These are phyloP conservation scores for Nothocercus nigrocapillus DNA, from an alignment of 2,113 vertebrate species.

Conservation along the genomic window DNA sequence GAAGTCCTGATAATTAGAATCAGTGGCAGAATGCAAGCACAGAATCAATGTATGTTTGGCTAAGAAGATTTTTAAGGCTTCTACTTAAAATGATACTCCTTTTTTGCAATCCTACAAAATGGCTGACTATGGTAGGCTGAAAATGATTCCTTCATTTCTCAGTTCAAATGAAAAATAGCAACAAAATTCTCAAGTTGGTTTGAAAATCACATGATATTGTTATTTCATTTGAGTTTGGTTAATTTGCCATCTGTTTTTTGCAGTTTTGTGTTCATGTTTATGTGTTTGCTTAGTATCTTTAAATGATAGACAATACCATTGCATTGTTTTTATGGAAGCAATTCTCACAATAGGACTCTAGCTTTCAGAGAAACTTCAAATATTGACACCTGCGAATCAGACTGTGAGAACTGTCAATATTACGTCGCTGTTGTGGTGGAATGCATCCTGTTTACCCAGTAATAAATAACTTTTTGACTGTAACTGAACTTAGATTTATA, in stretches of 20 bases:
- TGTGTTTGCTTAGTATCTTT: background rate
- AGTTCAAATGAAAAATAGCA: background rate
- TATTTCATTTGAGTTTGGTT: background rate
- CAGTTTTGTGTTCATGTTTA: background rate
- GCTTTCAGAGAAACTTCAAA: background rate
- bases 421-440: rapidly evolving
- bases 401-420: background rate
- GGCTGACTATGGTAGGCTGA: background rate
- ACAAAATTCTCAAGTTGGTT: background rate
- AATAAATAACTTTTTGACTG: background rate
- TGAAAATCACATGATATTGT: background rate
- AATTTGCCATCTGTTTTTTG: background rate
- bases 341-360: background rate
- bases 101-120: background rate
- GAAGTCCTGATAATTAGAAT: background rate
- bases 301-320: background rate
- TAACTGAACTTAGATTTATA: background rate
- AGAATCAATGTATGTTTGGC: background rate
- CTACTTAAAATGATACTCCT: background rate
- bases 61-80: background rate
- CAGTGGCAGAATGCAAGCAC: background rate
- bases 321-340: background rate
- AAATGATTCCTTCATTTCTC: background rate
- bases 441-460: background rate
- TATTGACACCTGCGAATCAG: background rate